Conservation (phyloP, 2,113 vertebrate species). For the Sebastes fasciatus region DNA sequence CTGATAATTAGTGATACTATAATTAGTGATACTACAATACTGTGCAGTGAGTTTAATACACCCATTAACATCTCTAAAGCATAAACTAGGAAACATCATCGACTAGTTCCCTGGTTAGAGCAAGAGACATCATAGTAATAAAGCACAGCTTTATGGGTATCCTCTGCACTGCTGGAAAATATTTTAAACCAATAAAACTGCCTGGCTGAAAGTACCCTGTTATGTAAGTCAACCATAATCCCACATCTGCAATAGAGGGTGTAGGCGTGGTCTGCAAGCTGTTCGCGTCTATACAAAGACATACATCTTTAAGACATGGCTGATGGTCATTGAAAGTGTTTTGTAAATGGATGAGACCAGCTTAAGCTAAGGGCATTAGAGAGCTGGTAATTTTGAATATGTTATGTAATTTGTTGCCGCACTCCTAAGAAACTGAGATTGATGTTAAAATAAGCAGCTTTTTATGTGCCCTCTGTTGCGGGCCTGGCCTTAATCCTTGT, state of each 20-base stretch:
- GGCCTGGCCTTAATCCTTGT: not conserved
- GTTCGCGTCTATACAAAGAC: conserved; percentile 4
- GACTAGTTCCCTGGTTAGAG: conserved; percentile 11
- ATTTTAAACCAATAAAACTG: conserved; percentile 42
- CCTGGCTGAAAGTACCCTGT: conserved; percentile 34
- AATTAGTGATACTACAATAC: not conserved
- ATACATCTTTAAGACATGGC: not conserved
- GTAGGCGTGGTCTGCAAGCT: not conserved
- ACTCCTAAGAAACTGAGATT: conserved; percentile 2
- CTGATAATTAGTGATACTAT: not conserved
- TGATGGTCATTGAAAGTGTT: conserved; percentile 13
- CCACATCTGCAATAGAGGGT: conserved; percentile 30
- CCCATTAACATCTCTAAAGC: not conserved
- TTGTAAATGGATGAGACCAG: not conserved
- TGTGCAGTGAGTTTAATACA: not conserved
- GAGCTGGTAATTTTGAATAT: not conserved
- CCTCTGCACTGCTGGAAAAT: conserved; percentile 52
- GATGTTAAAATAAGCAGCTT: conserved; percentile 38
- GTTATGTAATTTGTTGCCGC: conserved; percentile 9
- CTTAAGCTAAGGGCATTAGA: not conserved
- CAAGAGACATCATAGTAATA: conserved; percentile 24
- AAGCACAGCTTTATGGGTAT: conserved; percentile 43
- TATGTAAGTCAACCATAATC: conserved; percentile 44
- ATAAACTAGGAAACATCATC: conserved; percentile 26
- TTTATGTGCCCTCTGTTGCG: not conserved